Evolutionary conservation across 2,113 vertebrate species (phyloP), one percentile per base, ranked within the genome.

Genomic region (Ptilorrhoa leucosticta): DNA sequence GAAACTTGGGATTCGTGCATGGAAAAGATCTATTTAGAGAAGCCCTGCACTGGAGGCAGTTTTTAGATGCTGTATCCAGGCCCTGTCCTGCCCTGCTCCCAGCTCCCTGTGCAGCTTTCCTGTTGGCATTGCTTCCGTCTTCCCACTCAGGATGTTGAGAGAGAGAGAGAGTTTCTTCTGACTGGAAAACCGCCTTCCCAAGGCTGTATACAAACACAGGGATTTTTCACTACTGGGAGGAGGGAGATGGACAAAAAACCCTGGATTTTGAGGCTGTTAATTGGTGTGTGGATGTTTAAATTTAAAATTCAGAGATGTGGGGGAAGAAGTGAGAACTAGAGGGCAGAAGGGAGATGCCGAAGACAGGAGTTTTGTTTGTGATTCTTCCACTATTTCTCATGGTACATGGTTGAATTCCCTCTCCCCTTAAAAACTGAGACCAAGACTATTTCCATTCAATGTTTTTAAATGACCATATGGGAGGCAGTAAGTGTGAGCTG

Each of bases 1-100:
- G 90, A 89, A 92, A 73, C 85, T 40, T 39, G 79, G 94, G 90
- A 58, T 80, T 68, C 1, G 0, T 58, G 72, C 54, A 16, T 48
- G 86, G 94, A 23, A 87, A 84, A 89, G 91, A 76, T 87, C 77
- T 93, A 44, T 95, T 93, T 91, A 8, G 85, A 77, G 93, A 15
- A 89, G 31, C 13, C 23, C 69, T 15, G 19, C 35, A 2, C 57
- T 31, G 2, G 7, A 30, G 77, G 87, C 37, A 19, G 65, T 16
- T 87, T 75, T 63, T n/a, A 51, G 72, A 13, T 20, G 75, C 82
- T 54, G 47, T 12, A 1, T 47, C 51, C 84, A 63, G 90, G 4
- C 54, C 63, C 14, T 53, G 0, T 27, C 65, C 57, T 60, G 83
- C 68, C 70, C 85, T n/a, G 48, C 51, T 85, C 77, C 45, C 69